phyloP scores from a whole-genome alignment of 2,888 invertebrate species.

The Hirtodrosophila cameraria region DNA sequence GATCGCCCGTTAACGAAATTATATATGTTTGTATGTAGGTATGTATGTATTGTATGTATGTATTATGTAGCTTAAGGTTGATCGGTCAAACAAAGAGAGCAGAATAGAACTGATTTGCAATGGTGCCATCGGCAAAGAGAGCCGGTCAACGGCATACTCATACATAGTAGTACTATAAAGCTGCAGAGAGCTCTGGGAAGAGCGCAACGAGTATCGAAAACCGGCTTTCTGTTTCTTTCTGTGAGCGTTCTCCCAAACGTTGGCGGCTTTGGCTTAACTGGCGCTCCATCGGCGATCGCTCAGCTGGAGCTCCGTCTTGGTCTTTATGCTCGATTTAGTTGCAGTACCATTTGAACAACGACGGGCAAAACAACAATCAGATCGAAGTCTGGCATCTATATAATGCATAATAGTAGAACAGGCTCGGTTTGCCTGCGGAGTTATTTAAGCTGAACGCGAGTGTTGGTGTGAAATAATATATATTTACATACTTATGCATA shows the following conservation, averaged over 20 bases:
- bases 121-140: constrained; percentile 31
- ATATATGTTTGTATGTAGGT: no score
- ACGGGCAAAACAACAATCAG: constrained; percentile 73
- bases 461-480: constrained; percentile 33
- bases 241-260: constrained; percentile 29
- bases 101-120: constrained; percentile 29
- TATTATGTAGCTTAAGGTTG: constrained; percentile 9
- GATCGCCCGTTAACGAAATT: constrained; percentile 2
- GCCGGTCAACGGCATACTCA: not conserved
- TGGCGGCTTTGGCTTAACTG: constrained; percentile 44
- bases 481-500: constrained; percentile 17
- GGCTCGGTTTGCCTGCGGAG: constrained; percentile 38
- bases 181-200: constrained; percentile 13
- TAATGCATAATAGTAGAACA: constrained; percentile 26
- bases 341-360: constrained; percentile 80
- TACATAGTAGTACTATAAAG: not conserved
- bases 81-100: constrained; percentile 30
- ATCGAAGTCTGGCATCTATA: constrained; percentile 40
- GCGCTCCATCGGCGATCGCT: constrained; percentile 38
- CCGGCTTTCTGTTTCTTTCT: constrained; percentile 56
- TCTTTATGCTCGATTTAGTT: constrained; percentile 82
- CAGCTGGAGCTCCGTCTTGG: constrained; percentile 46
- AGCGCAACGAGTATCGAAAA: constrained; percentile 40
- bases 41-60: no score
- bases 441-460: constrained; percentile 39